Percentiles rank a stretch among this genome's conserved stretches.
phyloP scores from a whole-genome alignment of 2,113 vertebrate genomes.

The Xyliphius kryptos region DNA sequence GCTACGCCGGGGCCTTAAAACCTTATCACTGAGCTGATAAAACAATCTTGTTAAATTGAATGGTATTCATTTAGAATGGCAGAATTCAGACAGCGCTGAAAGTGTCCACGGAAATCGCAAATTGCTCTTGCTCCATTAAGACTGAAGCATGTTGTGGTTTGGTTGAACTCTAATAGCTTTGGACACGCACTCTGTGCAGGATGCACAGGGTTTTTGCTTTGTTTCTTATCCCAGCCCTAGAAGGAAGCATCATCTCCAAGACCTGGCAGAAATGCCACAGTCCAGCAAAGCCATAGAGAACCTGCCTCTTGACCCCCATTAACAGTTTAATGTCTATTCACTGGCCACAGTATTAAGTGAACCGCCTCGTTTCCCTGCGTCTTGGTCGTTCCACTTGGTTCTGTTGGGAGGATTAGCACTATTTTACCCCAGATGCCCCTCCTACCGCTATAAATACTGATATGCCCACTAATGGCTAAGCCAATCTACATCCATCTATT shows the following conservation, averaged over 20 bases:
- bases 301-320: too few relatives aligned
- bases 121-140: conserved; percentile 34
- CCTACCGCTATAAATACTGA: too few relatives aligned
- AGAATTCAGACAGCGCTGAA: conserved; percentile 14
- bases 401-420: too few relatives aligned
- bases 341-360: too few relatives aligned
- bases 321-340: too few relatives aligned
- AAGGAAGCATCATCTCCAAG: neutral
- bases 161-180: conserved; percentile 37
- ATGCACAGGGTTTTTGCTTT: conserved; percentile 12
- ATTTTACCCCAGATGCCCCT: too few relatives aligned
- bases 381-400: too few relatives aligned
- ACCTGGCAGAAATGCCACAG: neutral
- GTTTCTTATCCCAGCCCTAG: conserved; percentile 31
- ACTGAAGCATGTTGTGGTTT: conserved; percentile 13
- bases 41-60: conserved; percentile 36
- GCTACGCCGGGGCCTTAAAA: conserved; percentile 30
- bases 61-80: conserved; percentile 23
- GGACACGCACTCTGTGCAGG: conserved; percentile 21
- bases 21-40: conserved; percentile 19
- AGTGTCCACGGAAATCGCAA: conserved; percentile 17
- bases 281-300: neutral
- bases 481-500: too few relatives aligned
- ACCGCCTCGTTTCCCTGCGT: too few relatives aligned
- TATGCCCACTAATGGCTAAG: too few relatives aligned